Evolutionary conservation across 2,888 invertebrate genomes (phyloP).

Genomic region (Tachina grossa): DNA sequence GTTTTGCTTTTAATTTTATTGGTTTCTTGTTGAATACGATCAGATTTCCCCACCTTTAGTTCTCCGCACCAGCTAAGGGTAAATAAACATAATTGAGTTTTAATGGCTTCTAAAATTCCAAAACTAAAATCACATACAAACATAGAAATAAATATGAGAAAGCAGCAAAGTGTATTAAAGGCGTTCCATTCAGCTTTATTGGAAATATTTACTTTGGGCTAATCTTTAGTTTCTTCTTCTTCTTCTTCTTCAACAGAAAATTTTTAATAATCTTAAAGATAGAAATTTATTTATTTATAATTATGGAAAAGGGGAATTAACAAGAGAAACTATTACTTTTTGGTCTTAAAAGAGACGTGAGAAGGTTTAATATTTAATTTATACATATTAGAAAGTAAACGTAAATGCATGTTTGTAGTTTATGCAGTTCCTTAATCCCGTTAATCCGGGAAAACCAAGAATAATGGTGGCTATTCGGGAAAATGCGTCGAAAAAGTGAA

Average conservation of each 20-base stretch:
- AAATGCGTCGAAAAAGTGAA: too few species aligned
- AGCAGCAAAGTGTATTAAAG: not conserved
- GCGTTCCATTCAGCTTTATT: not conserved
- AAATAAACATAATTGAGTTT: constrained; percentile 66
- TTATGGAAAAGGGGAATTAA: not conserved
- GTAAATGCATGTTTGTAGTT: too few species aligned
- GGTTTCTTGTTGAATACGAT: constrained; percentile 50
- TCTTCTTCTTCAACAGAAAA: not conserved
- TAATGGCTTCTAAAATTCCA: constrained; percentile 58
- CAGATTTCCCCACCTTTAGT: not conserved
- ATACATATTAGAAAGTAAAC: too few species aligned
- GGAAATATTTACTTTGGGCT: not conserved
- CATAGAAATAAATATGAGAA: not conserved
- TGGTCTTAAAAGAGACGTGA: too few species aligned
- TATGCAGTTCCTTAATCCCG: too few species aligned
- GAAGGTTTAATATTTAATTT: too few species aligned
- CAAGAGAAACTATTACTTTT: too few species aligned
- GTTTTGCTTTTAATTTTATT: constrained; percentile 58
- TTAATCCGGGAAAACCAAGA: too few species aligned
- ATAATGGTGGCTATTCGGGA: too few species aligned
- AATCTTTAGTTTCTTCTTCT: not conserved
- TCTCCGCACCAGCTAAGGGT: constrained; percentile 8
- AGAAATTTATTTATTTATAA: not conserved
- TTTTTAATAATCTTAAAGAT: not conserved
- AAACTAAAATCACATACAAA: constrained; percentile 23